Conservation (phyloP, 1,140 invertebrate species). For the Lineus longissimus region DNA sequence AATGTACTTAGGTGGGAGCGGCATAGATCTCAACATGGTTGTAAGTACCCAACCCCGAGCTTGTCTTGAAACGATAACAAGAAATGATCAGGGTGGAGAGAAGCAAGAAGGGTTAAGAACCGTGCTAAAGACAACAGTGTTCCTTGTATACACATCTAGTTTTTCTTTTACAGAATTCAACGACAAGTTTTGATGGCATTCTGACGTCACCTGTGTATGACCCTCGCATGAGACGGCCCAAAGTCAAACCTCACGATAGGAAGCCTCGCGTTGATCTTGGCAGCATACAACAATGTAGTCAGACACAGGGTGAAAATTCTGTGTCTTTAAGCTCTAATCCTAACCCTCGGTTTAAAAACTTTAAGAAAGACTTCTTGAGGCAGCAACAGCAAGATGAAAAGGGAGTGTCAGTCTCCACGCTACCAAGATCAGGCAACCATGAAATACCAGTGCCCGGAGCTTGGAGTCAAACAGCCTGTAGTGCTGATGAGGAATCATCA, state of each 20-base stretch:
- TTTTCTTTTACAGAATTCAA: constrained; percentile 8
- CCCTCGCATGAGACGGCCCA: constrained; percentile 26
- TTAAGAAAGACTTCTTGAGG: too few relatives aligned
- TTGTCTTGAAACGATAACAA: constrained; percentile 5
- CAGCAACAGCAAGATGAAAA: too few relatives aligned
- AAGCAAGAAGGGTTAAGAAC: too few relatives aligned
- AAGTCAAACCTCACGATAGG: constrained; percentile 21
- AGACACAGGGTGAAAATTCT: too few relatives aligned
- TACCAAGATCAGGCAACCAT: too few relatives aligned
- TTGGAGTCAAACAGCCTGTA: too few relatives aligned
- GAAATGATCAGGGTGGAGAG: background rate
- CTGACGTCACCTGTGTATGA: constrained; percentile 27
- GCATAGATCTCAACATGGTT: constrained; percentile 18
- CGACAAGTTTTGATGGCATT: constrained; percentile 4
- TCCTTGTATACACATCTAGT: too few relatives aligned
- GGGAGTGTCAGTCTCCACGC: too few relatives aligned
- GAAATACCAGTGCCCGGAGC: too few relatives aligned
- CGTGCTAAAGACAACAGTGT: background rate
- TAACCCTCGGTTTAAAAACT: too few relatives aligned
- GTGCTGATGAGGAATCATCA: too few relatives aligned
- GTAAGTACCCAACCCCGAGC: background rate
- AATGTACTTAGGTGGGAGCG: constrained; percentile 29
- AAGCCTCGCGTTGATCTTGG: constrained; percentile 16
- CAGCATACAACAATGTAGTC: background rate
- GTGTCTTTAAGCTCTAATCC: too few relatives aligned